Percentiles rank a stretch among this genome's conserved stretches.
Evolutionary conservation across 2,888 invertebrate species (phyloP).

Genomic region (Ophion ellenae): DNA sequence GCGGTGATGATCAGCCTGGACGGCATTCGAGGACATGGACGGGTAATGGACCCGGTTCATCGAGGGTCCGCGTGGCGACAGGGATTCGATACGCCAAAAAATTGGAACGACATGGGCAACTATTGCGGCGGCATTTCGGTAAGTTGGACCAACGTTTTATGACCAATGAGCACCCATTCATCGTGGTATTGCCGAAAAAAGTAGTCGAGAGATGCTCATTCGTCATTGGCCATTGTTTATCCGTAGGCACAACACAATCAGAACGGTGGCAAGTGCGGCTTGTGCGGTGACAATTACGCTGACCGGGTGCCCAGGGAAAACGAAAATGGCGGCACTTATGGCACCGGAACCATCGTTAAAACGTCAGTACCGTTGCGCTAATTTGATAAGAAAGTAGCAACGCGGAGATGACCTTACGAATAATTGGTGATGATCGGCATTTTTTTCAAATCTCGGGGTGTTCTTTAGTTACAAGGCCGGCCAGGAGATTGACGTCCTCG

Average conservation of each 20-base stretch:
- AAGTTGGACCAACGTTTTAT: not conserved
- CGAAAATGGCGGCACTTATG: constrained; percentile 85
- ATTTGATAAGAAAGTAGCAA: not conserved
- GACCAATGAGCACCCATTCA: too few species aligned
- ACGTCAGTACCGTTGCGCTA: constrained; percentile 74
- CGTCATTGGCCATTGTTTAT: not conserved
- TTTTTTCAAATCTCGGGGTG: not conserved
- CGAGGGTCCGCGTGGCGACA: constrained; percentile 67
- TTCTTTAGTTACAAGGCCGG: constrained; percentile 77
- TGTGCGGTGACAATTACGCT: constrained; percentile 85
- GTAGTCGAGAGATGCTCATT: not conserved
- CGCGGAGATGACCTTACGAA: too few species aligned
- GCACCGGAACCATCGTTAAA: constrained; percentile 84
- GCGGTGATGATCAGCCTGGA: constrained; percentile 39
- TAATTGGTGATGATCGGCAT: not conserved
- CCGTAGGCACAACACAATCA: constrained; percentile 82
- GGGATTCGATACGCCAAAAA: constrained; percentile 60
- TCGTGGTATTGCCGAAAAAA: too few species aligned
- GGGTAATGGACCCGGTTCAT: constrained; percentile 65
- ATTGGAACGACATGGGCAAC: constrained; percentile 66
- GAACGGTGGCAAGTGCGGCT: constrained; percentile 85
- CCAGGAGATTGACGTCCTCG: constrained; percentile 77
- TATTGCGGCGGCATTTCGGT: constrained; percentile 65
- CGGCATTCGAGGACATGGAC: constrained; percentile 63
- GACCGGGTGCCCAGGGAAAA: constrained; percentile 83